phyloP scores from a whole-genome alignment of 2,113 vertebrate genomes.

The Probosciger aterrimus region DNA sequence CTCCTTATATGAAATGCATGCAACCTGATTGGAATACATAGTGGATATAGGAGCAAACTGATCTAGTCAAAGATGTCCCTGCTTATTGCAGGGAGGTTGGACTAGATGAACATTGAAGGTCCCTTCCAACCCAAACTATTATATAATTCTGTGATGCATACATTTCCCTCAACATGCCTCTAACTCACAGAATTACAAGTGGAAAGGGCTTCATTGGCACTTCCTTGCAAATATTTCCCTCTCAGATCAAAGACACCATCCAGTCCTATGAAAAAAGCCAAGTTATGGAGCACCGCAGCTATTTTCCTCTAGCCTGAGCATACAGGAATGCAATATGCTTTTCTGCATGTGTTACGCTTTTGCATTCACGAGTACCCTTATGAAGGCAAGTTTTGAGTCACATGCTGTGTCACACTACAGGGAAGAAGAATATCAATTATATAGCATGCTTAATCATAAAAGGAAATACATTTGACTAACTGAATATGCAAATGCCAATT shows the following conservation, averaged over 20 bases:
- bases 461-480: constrained; percentile 41
- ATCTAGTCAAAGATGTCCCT: background rate
- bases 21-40: background rate
- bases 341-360: background rate
- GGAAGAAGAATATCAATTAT: constrained; percentile 17
- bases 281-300: background rate
- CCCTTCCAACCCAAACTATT: background rate
- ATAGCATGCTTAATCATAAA: constrained; percentile 28
- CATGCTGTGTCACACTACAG: constrained; percentile 20
- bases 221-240: background rate
- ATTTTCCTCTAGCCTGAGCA: background rate
- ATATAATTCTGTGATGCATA: background rate
- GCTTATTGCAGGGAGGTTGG: background rate
- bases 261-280: background rate
- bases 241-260: background rate
- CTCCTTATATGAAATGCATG: background rate
- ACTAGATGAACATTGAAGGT: background rate
- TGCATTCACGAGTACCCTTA: background rate
- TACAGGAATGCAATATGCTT: background rate
- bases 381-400: background rate
- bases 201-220: background rate
- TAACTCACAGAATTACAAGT: background rate
- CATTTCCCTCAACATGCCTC: background rate
- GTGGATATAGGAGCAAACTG: background rate
- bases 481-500: constrained; percentile 19